phyloP scores from a whole-genome alignment of 1,140 invertebrate species.

The Lepidurus apus region DNA sequence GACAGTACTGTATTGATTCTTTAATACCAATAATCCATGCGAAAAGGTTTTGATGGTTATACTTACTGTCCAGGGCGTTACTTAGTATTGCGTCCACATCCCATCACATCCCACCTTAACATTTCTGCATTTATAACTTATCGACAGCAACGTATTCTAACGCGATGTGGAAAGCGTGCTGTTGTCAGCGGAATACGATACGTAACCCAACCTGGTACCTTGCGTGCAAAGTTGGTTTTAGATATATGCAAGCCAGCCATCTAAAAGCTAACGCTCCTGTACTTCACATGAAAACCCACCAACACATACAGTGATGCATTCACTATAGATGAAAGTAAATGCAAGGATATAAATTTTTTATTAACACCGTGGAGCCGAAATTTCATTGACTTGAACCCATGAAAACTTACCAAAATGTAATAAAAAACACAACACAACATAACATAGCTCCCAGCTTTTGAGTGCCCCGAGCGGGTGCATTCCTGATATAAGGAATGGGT shows the following conservation, averaged over 20 bases:
- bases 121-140: conserved; percentile 19
- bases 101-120: background rate
- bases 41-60: background rate
- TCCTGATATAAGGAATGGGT: too few species aligned
- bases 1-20: background rate
- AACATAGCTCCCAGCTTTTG: background rate
- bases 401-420: too few species aligned
- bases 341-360: too few species aligned
- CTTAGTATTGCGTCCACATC: background rate
- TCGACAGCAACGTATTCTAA: background rate
- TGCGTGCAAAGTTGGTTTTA: background rate
- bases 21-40: background rate
- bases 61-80: background rate
- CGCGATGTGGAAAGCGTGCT: background rate
- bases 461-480: background rate
- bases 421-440: background rate
- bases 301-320: too few species aligned
- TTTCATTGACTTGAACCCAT: too few species aligned
- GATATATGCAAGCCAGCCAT: too few species aligned
- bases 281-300: too few species aligned
- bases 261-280: too few species aligned
- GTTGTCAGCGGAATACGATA: too few species aligned
- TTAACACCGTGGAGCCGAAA: too few species aligned
- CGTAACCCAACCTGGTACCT: too few species aligned
- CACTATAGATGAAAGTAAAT: too few species aligned